Evolutionary conservation across 2,888 invertebrate genomes (phyloP).

Genomic region (Xylophagus ater): DNA sequence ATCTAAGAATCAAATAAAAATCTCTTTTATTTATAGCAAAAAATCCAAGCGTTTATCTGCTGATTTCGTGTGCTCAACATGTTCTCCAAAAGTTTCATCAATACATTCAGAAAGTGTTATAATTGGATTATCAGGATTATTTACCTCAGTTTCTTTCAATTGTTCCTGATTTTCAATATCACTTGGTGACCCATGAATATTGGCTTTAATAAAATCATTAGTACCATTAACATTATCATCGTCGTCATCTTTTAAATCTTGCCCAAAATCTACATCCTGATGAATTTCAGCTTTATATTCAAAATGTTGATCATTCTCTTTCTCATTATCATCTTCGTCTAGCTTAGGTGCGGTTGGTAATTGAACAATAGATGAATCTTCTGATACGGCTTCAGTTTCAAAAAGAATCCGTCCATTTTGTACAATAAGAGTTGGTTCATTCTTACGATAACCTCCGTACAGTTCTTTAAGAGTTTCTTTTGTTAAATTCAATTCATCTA

Average conservation of each 20-base stretch:
- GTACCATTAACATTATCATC: neutral
- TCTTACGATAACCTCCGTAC: slow-evolving; percentile 25
- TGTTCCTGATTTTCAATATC: neutral
- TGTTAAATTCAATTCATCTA: slow-evolving; percentile 32
- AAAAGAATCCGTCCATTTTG: slow-evolving; percentile 20
- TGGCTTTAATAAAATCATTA: neutral
- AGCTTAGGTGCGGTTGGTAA: neutral
- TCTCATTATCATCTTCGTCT: neutral
- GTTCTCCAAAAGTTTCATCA: slow-evolving; percentile 10
- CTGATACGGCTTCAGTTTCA: slow-evolving; percentile 19
- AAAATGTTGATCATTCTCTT: neutral
- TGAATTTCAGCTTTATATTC: neutral
- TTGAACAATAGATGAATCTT: slow-evolving; percentile 15
- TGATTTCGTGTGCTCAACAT: slow-evolving; percentile 3
- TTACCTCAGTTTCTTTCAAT: neutral
- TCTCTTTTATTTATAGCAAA: too few species aligned
- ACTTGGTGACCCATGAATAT: neutral
- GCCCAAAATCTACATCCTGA: slow-evolving; percentile 1
- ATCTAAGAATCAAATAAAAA: too few species aligned
- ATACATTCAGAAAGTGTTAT: neutral
- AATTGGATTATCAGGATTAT: neutral
- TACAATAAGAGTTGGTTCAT: slow-evolving; percentile 21
- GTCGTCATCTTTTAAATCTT: neutral
- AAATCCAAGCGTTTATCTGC: too few species aligned
- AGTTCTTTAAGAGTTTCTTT: slow-evolving; percentile 31